A percentile compares a stretch with the other conserved stretches of the same genome.
Evolutionary conservation across 2,113 vertebrate species (phyloP).

Genomic region (Pelvicachromis taeniatus): DNA sequence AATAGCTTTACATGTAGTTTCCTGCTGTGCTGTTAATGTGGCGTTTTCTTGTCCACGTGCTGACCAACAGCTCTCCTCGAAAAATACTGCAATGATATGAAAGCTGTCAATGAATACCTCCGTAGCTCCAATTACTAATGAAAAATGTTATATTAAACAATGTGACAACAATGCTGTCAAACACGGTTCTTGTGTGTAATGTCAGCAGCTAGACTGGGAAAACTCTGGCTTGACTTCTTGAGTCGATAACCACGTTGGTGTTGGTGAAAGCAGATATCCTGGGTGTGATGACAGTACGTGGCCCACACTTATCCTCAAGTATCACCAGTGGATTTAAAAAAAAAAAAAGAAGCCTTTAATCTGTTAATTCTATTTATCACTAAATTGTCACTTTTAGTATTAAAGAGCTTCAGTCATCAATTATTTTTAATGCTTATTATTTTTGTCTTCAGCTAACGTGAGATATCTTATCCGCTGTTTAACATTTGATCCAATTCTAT

Average conservation of each 20-base stretch:
- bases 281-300: neutral
- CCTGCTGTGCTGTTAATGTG: neutral
- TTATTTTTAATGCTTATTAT: neutral
- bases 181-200: neutral
- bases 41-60: neutral
- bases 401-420: rapidly evolving
- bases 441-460: neutral
- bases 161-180: neutral
- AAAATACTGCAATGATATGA: constrained; percentile 80
- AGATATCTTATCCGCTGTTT: neutral
- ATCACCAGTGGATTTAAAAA: neutral
- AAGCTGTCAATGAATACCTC: neutral
- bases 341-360: neutral
- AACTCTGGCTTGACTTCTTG: neutral
- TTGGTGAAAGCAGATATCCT: neutral
- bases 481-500: neutral
- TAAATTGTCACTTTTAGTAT: neutral
- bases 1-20: neutral
- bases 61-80: constrained; percentile 79
- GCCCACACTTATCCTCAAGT: neutral
- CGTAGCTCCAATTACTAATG: neutral
- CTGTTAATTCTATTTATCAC: neutral
- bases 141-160: neutral
- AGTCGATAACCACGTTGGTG: neutral
- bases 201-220: neutral